These are phyloP conservation scores for Nesospiza acunhae DNA, from an alignment of 2,113 vertebrate genomes.

Conservation along the genomic window DNA sequence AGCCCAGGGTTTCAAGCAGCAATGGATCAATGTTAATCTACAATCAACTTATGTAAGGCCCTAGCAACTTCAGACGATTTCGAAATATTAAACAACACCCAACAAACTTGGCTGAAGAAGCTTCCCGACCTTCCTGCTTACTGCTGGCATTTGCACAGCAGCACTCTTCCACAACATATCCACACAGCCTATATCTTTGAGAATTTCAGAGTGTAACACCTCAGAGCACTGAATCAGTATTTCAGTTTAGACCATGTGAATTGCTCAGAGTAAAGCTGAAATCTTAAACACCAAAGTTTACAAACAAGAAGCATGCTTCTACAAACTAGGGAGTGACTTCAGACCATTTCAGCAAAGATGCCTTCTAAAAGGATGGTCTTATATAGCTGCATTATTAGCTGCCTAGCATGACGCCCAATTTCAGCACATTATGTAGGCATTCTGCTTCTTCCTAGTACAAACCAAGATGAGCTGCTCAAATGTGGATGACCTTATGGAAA, in stretches of 20 bases:
- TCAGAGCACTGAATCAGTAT: neutral
- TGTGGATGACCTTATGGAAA: neutral
- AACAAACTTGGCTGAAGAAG: neutral
- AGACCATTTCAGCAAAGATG: neutral
- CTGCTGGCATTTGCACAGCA: neutral
- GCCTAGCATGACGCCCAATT: neutral
- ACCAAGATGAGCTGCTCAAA: neutral
- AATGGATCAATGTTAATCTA: neutral
- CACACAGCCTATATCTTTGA: neutral
- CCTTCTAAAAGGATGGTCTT: neutral
- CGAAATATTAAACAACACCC: neutral
- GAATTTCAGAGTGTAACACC: neutral
- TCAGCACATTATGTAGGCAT: neutral
- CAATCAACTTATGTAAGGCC: neutral
- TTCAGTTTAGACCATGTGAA: neutral
- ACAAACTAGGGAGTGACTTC: neutral
- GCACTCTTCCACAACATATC: neutral
- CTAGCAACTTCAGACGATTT: neutral
- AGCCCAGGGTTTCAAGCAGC: neutral
- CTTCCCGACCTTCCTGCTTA: neutral
- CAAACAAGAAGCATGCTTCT: neutral
- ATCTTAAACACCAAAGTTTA: neutral
- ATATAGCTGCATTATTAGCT: neutral
- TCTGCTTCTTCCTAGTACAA: neutral
- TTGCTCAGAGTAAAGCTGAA: neutral